Percentiles rank a stretch among this genome's conserved stretches.
phyloP scores from a whole-genome alignment of 2,113 vertebrate genomes.

The Recurvirostra avosetta region DNA sequence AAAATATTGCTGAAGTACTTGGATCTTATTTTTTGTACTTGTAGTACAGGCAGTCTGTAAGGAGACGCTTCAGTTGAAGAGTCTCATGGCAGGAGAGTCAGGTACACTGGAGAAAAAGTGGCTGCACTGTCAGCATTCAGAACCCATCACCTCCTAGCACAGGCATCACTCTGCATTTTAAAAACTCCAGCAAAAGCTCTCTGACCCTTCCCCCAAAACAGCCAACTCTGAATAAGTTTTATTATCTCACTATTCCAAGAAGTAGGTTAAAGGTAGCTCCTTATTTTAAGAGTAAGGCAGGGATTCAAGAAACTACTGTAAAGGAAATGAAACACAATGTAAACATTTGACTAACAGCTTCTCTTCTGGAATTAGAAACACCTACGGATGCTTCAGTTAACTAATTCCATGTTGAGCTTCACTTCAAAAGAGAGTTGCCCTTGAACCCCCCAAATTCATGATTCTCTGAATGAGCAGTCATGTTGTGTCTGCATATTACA shows the following conservation, averaged over 20 bases:
- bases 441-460: not conserved
- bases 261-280: not conserved
- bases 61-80: not conserved
- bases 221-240: not conserved
- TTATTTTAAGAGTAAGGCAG: not conserved
- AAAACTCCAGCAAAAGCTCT: not conserved
- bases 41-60: not conserved
- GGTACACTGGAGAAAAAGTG: not conserved
- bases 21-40: not conserved
- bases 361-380: conserved; percentile 37
- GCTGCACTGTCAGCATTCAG: not conserved
- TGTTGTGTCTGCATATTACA: not conserved
- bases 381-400: conserved; percentile 18
- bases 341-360: conserved; percentile 57
- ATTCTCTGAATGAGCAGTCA: not conserved
- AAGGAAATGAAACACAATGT: conserved; percentile 55
- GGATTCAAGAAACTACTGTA: conserved; percentile 29
- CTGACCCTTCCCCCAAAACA: not conserved
- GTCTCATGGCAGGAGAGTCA: not conserved
- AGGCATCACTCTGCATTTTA: not conserved
- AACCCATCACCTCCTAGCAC: not conserved
- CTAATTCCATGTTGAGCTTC: not conserved
- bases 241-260: not conserved
- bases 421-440: conserved; percentile 43
- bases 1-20: not conserved